These are phyloP conservation scores for Lymantria monacha DNA, from an alignment of 2,888 invertebrate species.

Conservation along the genomic window DNA sequence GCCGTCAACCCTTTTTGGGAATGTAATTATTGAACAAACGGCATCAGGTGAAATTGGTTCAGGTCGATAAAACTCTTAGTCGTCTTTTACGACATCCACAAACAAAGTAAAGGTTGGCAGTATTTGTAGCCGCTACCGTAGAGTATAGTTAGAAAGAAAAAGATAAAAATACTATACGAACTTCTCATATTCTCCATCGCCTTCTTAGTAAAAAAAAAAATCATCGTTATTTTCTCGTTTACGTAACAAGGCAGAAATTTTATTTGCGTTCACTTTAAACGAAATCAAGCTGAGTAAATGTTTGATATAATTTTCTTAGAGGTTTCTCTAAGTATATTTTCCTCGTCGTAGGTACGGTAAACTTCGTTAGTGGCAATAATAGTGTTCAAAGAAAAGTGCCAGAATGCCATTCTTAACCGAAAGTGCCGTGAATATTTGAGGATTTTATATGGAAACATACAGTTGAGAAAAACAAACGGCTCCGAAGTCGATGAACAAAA, in stretches of 20 bases:
- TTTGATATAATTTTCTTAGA: constrained; percentile 13
- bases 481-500: background rate
- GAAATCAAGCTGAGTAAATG: constrained; percentile 14
- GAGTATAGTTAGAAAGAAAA: too few species aligned
- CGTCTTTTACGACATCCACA: too few species aligned
- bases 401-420: constrained; percentile 65
- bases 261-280: constrained; percentile 10
- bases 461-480: constrained; percentile 5
- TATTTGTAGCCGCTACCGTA: too few species aligned
- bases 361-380: constrained; percentile 46
- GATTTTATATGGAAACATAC: constrained; percentile 46
- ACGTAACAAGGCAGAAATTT: constrained; percentile 9
- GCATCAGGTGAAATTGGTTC: too few species aligned
- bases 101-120: too few species aligned
- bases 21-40: too few species aligned
- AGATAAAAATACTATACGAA: too few species aligned
- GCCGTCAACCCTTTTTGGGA: too few species aligned
- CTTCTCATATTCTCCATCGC: too few species aligned
- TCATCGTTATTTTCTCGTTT: too few species aligned
- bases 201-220: too few species aligned
- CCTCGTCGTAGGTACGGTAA: constrained; percentile 17
- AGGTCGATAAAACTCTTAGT: too few species aligned
- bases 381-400: constrained; percentile 67
- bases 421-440: constrained; percentile 64
- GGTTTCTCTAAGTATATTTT: constrained; percentile 18